A percentile compares a stretch with the other conserved stretches of the same genome.
These are phyloP conservation scores for Hemicrepidius hirtus DNA, from an alignment of 2,888 invertebrate genomes.

Conservation along the genomic window DNA sequence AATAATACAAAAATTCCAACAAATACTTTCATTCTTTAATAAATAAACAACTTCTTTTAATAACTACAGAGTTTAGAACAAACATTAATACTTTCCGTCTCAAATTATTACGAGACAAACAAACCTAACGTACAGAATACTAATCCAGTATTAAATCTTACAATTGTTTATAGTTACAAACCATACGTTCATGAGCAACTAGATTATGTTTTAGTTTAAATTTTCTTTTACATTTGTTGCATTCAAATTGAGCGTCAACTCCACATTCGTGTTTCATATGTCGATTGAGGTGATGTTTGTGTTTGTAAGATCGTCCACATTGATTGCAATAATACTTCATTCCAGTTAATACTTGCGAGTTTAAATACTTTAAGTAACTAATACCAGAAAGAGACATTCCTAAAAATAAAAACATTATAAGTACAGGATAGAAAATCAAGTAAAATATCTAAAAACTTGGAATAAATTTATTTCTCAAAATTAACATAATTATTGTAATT, in stretches of 20 bases:
- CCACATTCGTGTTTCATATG: conserved; percentile 35
- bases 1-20: too few species aligned
- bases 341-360: background rate
- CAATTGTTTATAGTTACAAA: conserved; percentile 13
- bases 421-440: background rate
- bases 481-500: too few species aligned
- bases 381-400: background rate
- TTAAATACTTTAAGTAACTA: background rate
- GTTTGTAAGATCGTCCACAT: conserved; percentile 31
- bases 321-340: conserved; percentile 17
- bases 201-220: conserved; percentile 52
- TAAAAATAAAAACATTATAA: conserved; percentile 7
- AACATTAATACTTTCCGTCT: too few species aligned
- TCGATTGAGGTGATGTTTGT: conserved; percentile 8
- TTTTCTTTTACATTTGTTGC: conserved; percentile 41
- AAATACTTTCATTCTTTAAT: too few species aligned
- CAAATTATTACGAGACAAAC: too few species aligned
- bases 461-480: too few species aligned
- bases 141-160: too few species aligned
- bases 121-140: too few species aligned
- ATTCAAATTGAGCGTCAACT: conserved; percentile 40
- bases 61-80: too few species aligned
- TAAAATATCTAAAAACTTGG: too few species aligned
- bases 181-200: conserved; percentile 39
- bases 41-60: too few species aligned